phyloP scores from a whole-genome alignment of 2,113 vertebrate species.

The Aldabrachelys gigantea region DNA sequence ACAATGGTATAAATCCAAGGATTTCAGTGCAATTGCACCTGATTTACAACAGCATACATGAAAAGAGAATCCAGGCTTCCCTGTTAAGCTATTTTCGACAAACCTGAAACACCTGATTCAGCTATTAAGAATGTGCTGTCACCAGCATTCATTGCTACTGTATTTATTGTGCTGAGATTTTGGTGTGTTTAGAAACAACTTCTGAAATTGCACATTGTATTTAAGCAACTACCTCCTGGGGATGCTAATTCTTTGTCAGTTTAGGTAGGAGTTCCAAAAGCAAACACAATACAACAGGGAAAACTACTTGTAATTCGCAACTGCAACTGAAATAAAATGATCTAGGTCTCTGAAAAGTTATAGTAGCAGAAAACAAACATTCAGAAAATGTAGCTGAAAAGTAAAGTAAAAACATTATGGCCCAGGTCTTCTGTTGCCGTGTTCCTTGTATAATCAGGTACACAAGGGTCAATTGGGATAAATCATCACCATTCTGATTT shows the following conservation, averaged over 20 bases:
- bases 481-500: not conserved
- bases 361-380: not conserved
- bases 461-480: not conserved
- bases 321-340: not conserved
- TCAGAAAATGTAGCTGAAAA: not conserved
- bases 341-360: not conserved
- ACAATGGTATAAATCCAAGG: not conserved
- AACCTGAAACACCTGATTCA: not conserved
- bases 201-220: not conserved
- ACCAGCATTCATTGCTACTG: not conserved
- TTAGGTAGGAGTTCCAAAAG: not conserved
- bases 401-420: not conserved
- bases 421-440: not conserved
- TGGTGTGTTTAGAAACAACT: not conserved
- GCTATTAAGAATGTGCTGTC: not conserved
- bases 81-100: not conserved
- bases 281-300: not conserved
- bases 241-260: not conserved
- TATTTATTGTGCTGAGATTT: slow-evolving; percentile 6
- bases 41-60: not conserved
- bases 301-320: slow-evolving; percentile 8
- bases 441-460: not conserved
- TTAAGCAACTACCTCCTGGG: not conserved
- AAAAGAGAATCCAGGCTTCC: not conserved
- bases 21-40: not conserved